These are phyloP conservation scores for Gymnogyps californianus DNA, from an alignment of 2,113 vertebrate species.

Conservation along the genomic window DNA sequence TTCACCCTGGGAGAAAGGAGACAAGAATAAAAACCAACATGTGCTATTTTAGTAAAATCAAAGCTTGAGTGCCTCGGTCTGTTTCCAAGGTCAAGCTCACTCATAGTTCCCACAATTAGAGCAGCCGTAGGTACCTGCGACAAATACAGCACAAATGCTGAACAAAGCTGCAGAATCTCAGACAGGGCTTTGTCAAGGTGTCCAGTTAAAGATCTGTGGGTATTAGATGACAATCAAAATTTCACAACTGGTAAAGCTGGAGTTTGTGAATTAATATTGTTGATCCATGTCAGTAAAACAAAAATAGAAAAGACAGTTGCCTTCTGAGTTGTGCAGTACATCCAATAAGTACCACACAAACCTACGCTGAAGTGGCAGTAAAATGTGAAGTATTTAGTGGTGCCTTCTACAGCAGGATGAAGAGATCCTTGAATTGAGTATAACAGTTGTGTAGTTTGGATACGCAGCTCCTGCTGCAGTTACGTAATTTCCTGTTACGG, in stretches of 20 bases:
- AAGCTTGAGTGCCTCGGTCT: not conserved
- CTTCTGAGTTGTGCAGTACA: not conserved
- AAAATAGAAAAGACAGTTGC: not conserved
- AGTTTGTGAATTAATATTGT: not conserved
- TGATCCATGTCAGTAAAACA: not conserved
- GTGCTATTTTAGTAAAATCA: not conserved
- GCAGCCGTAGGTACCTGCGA: not conserved
- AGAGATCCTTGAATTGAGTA: not conserved
- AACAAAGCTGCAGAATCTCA: not conserved
- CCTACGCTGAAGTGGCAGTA: not conserved
- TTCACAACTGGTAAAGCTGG: not conserved
- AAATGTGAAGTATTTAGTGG: not conserved
- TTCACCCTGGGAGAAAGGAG: constrained; percentile 83
- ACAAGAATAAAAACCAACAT: not conserved
- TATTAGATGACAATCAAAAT: not conserved
- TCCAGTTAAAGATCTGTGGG: not conserved
- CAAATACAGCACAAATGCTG: not conserved
- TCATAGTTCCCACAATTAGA: not conserved
- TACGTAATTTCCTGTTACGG: rapidly evolving
- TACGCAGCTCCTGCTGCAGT: not conserved
- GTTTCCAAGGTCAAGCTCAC: not conserved
- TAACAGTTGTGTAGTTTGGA: not conserved
- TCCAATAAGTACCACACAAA: not conserved
- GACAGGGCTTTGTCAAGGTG: not conserved
- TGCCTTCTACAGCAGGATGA: not conserved